Percentiles rank a stretch among this genome's conserved stretches.
phyloP scores from a whole-genome alignment of 2,797 vertebrate species.

The Taeniopygia guttata region DNA sequence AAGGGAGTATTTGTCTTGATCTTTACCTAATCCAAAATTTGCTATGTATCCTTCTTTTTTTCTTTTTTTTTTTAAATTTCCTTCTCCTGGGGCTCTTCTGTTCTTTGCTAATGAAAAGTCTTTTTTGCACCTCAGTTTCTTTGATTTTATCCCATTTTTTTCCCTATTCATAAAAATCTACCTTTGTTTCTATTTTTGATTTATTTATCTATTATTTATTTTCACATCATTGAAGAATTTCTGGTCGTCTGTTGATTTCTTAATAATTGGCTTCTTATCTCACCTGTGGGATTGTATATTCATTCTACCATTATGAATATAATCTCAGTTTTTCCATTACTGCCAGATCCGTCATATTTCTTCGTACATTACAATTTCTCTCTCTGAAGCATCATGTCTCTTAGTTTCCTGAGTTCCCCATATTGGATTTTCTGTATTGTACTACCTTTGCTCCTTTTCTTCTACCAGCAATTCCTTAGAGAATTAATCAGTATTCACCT shows the following conservation, averaged over 20 bases:
- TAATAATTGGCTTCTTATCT: not conserved
- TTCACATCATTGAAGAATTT: not conserved
- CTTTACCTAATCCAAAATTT: not conserved
- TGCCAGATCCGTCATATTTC: not conserved
- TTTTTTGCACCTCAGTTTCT: not conserved
- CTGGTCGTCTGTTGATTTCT: not conserved
- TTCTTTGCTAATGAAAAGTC: not conserved
- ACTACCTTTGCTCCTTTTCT: not conserved
- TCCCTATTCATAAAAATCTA: not conserved
- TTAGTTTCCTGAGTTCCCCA: not conserved
- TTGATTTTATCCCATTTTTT: not conserved
- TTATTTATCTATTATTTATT: not conserved
- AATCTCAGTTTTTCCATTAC: not conserved
- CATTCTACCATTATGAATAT: not conserved
- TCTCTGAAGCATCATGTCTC: not conserved
- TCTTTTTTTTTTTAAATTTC: not conserved
- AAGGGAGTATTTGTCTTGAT: rapidly evolving
- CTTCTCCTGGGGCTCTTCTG: not conserved
- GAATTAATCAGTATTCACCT: not conserved
- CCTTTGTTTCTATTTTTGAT: not conserved
- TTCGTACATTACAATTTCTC: not conserved
- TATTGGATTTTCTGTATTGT: not conserved
- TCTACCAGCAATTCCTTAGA: not conserved
- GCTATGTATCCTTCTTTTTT: rapidly evolving
- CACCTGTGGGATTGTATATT: not conserved